These are phyloP conservation scores for Callaeas wilsoni DNA, from an alignment of 2,113 vertebrate species.

Conservation along the genomic window DNA sequence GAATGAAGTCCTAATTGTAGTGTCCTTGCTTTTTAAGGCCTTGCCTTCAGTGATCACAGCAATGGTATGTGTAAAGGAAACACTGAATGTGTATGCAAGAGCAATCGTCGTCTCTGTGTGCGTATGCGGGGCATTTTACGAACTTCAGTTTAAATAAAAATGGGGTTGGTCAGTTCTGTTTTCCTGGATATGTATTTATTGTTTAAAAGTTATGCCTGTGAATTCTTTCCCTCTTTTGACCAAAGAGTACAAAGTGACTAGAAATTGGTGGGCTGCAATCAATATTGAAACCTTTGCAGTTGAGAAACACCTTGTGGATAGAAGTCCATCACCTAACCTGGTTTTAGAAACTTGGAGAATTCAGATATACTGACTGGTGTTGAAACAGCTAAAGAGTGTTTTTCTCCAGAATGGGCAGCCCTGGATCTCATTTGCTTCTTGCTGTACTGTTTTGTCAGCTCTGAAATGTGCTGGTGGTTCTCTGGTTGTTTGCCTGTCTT, in stretches of 20 bases:
- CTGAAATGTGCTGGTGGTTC: neutral
- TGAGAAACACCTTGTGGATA: neutral
- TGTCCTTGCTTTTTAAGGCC: neutral
- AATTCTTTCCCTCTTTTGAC: neutral
- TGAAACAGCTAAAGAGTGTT: neutral
- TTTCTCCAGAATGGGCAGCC: neutral
- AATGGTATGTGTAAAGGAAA: neutral
- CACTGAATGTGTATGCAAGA: neutral
- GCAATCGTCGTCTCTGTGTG: neutral
- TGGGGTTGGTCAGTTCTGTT: neutral
- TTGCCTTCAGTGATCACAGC: neutral
- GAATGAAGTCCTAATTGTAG: neutral
- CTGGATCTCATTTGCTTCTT: neutral
- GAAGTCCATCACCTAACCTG: neutral
- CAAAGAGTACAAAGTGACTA: neutral
- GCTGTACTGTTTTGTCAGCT: neutral
- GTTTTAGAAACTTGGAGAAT: neutral
- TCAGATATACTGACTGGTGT: neutral
- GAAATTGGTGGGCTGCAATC: neutral
- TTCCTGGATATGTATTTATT: neutral
- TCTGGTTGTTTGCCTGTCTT: neutral
- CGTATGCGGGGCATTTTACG: rapidly evolving
- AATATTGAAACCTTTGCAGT: neutral
- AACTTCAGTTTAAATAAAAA: neutral
- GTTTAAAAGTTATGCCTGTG: neutral